Base-by-base conservation (phyloP, 2,888 invertebrate species). In the Standfussiana lucernea region DNA sequence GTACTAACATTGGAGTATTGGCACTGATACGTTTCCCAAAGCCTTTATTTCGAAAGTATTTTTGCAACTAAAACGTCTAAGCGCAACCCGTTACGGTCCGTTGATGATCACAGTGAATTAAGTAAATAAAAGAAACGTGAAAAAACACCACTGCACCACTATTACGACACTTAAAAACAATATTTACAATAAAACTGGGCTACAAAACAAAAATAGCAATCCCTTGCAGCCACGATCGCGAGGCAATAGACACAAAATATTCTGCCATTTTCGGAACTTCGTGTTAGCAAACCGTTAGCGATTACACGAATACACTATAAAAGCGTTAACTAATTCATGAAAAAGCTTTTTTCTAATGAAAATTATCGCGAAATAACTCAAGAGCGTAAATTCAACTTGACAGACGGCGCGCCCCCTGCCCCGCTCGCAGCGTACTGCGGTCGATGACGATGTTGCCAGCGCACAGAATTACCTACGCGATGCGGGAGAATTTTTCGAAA, bases 131-230 rank as follows among this genome's bases (percentile, higher is more conserved):
- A 93, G 40, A 90, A 91, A 92, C 86, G 73, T 79, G 68, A 78
- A 85, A 82, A 84, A 83, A 82, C 75, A 84, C 77, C 86, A 90
- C 90, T 90, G 90, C 90, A 93, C 88, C 91, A 89, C 85, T 80
- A 87, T 91, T 95, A 93, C 95, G 90, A 93, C 93, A 95, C 91
- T 89, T 86, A 93, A 94, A 94, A 93, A 95, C 95, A 95, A 95
- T 96, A 95, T 95, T 95, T 95, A 95, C 94, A 91, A 92, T 93
- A 91, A 92, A 95, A 94, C 91, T 93, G 93, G 93, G 94, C 93
- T 94, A 91, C 93, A 91, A 82, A 95, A 96, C 93, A 93, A 95
- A 96, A 96, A 96, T 96, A 96, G 95, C 89, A 86, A 85, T 90
- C 89, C 86, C 86, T 87, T 82, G 87, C 64, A 40, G 86, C 88